Base-by-base conservation (phyloP, 1,140 invertebrate genomes). In the Drosophila sturtevanti region DNA sequence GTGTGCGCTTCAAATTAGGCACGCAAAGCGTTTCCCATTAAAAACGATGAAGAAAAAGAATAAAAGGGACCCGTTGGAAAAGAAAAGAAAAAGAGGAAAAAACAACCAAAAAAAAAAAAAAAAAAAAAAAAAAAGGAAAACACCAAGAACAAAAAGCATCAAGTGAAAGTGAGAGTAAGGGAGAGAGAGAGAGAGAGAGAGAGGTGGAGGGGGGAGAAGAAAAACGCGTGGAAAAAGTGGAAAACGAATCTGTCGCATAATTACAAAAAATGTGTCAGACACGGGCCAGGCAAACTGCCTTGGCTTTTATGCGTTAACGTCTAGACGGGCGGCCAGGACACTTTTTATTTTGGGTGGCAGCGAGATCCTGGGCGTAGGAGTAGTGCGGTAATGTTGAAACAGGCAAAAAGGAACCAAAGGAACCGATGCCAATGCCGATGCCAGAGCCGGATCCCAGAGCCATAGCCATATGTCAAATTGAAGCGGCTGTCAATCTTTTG, bases 1-100 rank as follows among this genome's bases (percentile, higher is more conserved):
- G 79, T 82, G 79, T 82, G 79, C 70, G 79, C 79, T 81, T 74
- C 79, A 82, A 82, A 82, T 82, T 82, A 82, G 79, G 79, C 79
- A 82, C 74, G 79, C 79, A 82, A 82, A 82, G 79, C 79, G 79
- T 65, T 48, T 79, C 71, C 75, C 79, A 82, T 82, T 82, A 82
- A 82, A 82, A 82, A 63, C 66, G 79, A 27, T 38, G 69, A 62
- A 65, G 56, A 56, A 58, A 41, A 64, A 56, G 34, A 31, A 67
- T 71, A 74, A 66, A 76, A 74, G 70, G 71, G 58, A 68, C 31
- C n/a, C 41, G 16, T 31, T 60, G 10, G 18, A 24, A 63, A 61
- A 54, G 24, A 58, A 69, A 71, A 67, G 59, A 59, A 72, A 63
- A 68, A 44, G 58, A 44, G 54, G 27, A 21, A 60, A 61, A 51